A percentile compares a stretch with the other conserved stretches of the same genome.
Conservation (phyloP, 92 coral and sea anemone genomes). For the Phenganax marumi region DNA sequence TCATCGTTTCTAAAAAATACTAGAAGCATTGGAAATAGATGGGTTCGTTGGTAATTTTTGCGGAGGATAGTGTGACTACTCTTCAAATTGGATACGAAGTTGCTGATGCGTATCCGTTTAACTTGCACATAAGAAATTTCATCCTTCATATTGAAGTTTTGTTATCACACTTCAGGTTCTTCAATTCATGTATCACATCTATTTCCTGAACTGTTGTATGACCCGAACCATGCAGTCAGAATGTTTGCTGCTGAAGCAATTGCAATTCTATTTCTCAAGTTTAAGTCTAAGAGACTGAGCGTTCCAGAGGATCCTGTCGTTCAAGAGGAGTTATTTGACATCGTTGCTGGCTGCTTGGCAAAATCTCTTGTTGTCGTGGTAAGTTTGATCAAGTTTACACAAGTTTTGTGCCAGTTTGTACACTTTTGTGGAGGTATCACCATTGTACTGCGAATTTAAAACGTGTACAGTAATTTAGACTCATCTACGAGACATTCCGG, state of each 20-base stretch:
- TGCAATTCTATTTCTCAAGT: conserved; percentile 68
- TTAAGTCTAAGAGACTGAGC: conserved; percentile 41
- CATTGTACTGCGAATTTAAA: no score
- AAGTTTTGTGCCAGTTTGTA: neutral
- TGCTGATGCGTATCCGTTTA: neutral
- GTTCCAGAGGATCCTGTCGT: conserved; percentile 65
- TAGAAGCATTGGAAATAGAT: no score
- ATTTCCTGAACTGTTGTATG: conserved; percentile 73
- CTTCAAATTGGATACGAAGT: neutral
- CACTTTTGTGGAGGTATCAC: neutral
- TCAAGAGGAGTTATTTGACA: conserved; percentile 74
- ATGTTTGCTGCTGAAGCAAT: conserved; percentile 81
- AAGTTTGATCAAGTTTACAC: conserved; percentile 18
- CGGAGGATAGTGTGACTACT: neutral
- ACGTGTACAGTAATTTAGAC: no score
- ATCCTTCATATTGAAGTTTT: neutral
- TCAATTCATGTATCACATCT: conserved; percentile 23
- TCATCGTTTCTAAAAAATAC: neutral
- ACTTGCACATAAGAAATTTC: neutral
- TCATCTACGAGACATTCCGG: no score
- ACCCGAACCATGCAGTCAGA: conserved; percentile 80
- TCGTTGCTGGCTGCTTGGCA: conserved; percentile 65
- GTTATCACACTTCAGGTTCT: neutral
- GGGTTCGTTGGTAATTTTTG: neutral
- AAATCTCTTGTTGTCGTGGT: conserved; percentile 63